phyloP scores from a whole-genome alignment of 2,888 invertebrate species.

The Drosophila cracens region DNA sequence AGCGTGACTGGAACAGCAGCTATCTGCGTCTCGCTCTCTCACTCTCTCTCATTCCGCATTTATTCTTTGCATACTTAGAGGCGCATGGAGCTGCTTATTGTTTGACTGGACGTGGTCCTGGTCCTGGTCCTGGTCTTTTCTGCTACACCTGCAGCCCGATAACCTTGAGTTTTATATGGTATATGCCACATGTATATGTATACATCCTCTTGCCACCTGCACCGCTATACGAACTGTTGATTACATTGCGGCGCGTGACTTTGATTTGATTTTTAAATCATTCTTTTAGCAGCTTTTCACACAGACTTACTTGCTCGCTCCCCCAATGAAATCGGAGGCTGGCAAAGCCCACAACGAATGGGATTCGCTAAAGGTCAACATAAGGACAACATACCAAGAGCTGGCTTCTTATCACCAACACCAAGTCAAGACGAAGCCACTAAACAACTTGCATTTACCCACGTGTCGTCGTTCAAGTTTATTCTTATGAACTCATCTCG shows the following conservation, averaged over 20 bases:
- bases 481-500: constrained; percentile 54
- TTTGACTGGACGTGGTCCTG: constrained; percentile 44
- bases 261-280: constrained; percentile 82
- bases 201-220: not conserved
- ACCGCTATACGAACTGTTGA: constrained; percentile 58
- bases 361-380: constrained; percentile 78
- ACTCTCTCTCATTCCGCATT: not conserved
- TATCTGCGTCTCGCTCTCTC: not conserved
- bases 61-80: constrained; percentile 64
- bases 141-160: constrained; percentile 45
- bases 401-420: constrained; percentile 61
- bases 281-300: constrained; percentile 66
- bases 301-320: constrained; percentile 13
- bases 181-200: constrained; percentile 14
- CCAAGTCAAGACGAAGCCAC: constrained; percentile 17
- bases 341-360: constrained; percentile 30
- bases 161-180: constrained; percentile 40
- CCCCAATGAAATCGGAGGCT: constrained; percentile 35
- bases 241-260: constrained; percentile 81
- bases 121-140: constrained; percentile 24
- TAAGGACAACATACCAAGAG: constrained; percentile 69
- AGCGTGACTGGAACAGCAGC: constrained; percentile 33
- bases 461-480: constrained; percentile 69
- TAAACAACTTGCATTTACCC: constrained; percentile 59
- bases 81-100: constrained; percentile 68